Evolutionary conservation across 2,888 invertebrate species (phyloP).

Genomic region (Yponomeuta plumbellus): DNA sequence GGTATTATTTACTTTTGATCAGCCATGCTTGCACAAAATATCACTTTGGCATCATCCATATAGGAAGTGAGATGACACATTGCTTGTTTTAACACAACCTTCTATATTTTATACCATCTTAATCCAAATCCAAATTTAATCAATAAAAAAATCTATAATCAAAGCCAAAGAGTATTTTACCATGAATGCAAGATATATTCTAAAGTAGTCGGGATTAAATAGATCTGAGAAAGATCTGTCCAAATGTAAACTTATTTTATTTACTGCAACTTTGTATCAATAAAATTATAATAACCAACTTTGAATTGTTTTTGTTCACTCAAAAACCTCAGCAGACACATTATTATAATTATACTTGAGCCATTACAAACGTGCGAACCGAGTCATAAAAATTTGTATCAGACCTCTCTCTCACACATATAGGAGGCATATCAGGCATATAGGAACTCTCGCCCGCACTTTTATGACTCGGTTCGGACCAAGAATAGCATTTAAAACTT

Average conservation of each 20-base stretch:
- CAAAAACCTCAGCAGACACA: no score
- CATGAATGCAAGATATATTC: not conserved
- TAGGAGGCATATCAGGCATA: no score
- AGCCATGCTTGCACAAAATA: not conserved
- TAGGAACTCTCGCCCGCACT: no score
- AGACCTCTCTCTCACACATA: no score
- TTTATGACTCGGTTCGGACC: no score
- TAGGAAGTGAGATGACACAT: not conserved
- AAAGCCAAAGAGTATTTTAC: constrained; percentile 2
- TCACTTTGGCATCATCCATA: not conserved
- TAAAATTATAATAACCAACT: not conserved
- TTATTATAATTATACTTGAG: no score
- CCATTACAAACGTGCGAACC: no score
- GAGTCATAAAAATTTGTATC: no score
- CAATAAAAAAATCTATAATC: not conserved
- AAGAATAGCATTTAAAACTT: no score
- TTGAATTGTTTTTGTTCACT: not conserved
- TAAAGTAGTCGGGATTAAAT: not conserved
- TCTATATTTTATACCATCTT: not conserved
- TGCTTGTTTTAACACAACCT: not conserved
- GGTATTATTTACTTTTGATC: not conserved
- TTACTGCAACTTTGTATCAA: not conserved
- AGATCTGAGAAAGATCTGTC: not conserved
- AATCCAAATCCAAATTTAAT: not conserved
- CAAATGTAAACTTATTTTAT: not conserved